Evolutionary conservation across 2,797 vertebrate genomes (phyloP), one percentile per base, ranked within the genome.

Genomic region (Cacajao melanocephalus): DNA sequence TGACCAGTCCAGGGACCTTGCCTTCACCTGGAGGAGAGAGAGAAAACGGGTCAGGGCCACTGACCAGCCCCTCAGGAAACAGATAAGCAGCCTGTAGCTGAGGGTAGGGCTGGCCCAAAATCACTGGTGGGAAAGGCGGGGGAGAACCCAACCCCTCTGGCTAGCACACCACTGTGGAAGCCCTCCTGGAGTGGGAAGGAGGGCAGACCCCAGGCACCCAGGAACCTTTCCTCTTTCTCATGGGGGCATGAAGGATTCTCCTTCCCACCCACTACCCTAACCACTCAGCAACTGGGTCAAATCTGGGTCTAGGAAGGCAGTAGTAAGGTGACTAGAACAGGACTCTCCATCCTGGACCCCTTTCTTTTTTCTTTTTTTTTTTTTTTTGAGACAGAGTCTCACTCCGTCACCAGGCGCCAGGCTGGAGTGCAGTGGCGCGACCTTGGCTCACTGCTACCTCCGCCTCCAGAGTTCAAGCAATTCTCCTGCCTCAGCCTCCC

Each of bases 1-100:
- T 50, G 67, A 75, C n/a, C 86, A 92, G 76, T 85, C 46, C 95
- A 82, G 87, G 90, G 72, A 82, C 28, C 64, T 73, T 73, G 94
- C 92, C 73, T 96, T 82, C 75, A 97, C 97, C 98, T 98, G 79
- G 39, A 96, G 75, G 70, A 96, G 75, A 98, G n/a, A 97, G 57
- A 79, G 76, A 67, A 92, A 94, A 95, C 30, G 89, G 48, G 33
- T 97, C 95, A 97, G 90, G 33, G 70, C 76, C 48, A 67, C 85
- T 61, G 55, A 36, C 13, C n/a, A 28, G 50, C 17, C 78, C 44
- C 52, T 80, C 44, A n/a, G 73, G 14, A 78, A 84, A 93, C 78
- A 80, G 10, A 90, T 13, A 19, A 91, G 41, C 22, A 78, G 39
- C 58, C 39, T 44, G 11, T 13, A 80, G 67, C 83, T 91, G 41